A percentile compares a stretch with the other conserved stretches of the same genome.
These are phyloP conservation scores for Drosophila sordidula DNA, from an alignment of 2,888 invertebrate species.

Conservation along the genomic window DNA sequence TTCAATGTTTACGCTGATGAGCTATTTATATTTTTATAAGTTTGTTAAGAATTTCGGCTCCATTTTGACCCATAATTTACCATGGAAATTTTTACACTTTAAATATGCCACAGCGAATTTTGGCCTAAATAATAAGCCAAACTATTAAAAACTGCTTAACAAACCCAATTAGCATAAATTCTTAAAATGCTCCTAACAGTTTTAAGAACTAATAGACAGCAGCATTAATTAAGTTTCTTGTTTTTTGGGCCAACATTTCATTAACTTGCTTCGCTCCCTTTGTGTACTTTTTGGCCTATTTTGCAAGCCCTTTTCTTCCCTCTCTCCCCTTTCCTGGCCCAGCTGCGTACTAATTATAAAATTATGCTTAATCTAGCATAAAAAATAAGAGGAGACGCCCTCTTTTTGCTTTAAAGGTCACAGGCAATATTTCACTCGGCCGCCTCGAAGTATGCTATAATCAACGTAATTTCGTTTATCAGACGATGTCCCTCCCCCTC, in stretches of 20 bases:
- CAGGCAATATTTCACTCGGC: conserved; percentile 61
- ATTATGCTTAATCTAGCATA: conserved; percentile 74
- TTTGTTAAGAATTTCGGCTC: background rate
- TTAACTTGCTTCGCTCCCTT: conserved; percentile 25
- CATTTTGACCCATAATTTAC: background rate
- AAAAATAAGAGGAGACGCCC: conserved; percentile 24
- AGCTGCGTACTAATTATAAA: conserved; percentile 62
- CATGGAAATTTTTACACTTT: too few species aligned
- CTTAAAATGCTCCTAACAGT: background rate
- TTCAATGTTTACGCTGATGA: too few species aligned
- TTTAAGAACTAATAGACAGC: conserved; percentile 19
- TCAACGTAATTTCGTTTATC: conserved; percentile 59
- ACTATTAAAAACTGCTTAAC: conserved; percentile 10
- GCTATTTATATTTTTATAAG: too few species aligned
- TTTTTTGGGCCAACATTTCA: conserved; percentile 15
- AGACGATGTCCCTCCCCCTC: conserved; percentile 1
- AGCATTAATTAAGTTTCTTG: conserved; percentile 24
- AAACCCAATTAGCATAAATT: conserved; percentile 21
- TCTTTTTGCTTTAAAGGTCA: conserved; percentile 43
- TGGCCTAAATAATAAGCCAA: background rate
- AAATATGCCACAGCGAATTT: background rate
- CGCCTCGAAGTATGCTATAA: conserved; percentile 56
- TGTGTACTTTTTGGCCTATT: conserved; percentile 2
- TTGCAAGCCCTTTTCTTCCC: background rate
- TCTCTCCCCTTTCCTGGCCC: conserved; percentile 8